Percentiles rank a stretch among this genome's conserved stretches.
These are phyloP conservation scores for Melanotaenia nigrans DNA, from an alignment of 2,797 vertebrate species.

Conservation along the genomic window DNA sequence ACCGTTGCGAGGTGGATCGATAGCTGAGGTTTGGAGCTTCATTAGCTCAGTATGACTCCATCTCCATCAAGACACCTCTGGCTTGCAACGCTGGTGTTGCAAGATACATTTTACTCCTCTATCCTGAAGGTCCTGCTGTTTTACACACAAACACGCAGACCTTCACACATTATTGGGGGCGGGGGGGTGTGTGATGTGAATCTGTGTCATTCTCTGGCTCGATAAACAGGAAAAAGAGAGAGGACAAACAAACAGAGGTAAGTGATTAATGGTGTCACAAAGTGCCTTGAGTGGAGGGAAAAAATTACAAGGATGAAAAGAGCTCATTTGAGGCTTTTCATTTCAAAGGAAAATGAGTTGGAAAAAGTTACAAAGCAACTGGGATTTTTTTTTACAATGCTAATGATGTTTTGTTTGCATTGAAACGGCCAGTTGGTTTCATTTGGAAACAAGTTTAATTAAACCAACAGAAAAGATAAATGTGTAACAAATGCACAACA, in stretches of 20 bases:
- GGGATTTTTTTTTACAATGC: constrained; percentile 45
- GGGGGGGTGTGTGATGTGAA: neutral
- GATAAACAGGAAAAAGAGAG: constrained; percentile 63
- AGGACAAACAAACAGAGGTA: constrained; percentile 66
- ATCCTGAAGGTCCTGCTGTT: constrained; percentile 70
- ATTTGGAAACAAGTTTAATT: constrained; percentile 71
- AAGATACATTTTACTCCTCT: constrained; percentile 67
- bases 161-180: constrained; percentile 42
- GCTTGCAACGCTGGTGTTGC: constrained; percentile 59
- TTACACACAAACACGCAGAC: constrained; percentile 67
- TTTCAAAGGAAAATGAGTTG: constrained; percentile 47
- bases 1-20: constrained; percentile 74
- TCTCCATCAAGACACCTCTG: constrained; percentile 75
- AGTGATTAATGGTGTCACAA: constrained; percentile 73
- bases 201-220: constrained; percentile 59
- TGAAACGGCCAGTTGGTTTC: constrained; percentile 65
- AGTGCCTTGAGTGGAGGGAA: constrained; percentile 57
- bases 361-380: constrained; percentile 39
- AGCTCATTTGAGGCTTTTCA: constrained; percentile 60
- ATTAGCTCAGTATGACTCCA: constrained; percentile 78
- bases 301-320: constrained; percentile 62
- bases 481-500: constrained; percentile 48
- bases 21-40: constrained; percentile 78
- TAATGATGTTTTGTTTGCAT: constrained; percentile 71
- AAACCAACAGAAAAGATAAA: constrained; percentile 67